Conservation (phyloP, 2,888 invertebrate species). For the Perdita meconis region DNA sequence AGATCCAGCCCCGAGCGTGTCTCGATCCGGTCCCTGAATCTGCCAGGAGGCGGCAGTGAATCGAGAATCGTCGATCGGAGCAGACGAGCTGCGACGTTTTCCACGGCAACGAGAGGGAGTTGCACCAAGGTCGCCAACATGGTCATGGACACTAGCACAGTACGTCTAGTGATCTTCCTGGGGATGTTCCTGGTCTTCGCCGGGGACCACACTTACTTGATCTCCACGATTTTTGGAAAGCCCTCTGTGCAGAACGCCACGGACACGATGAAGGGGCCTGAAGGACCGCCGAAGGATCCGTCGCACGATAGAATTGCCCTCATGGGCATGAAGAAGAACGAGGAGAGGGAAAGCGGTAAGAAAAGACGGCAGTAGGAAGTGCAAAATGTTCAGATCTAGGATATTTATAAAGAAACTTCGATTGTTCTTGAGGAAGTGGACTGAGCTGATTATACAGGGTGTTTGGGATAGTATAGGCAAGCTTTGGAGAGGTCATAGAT, state of each 20-base stretch:
- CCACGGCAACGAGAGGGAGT: constrained; percentile 10
- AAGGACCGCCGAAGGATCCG: constrained; percentile 67
- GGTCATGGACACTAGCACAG: constrained; percentile 82
- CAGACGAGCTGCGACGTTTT: constrained; percentile 28
- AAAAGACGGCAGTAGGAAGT: too few species aligned
- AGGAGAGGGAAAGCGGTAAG: constrained; percentile 67
- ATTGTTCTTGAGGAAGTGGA: neutral
- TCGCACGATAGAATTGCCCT: constrained; percentile 27
- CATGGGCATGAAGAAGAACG: constrained; percentile 43
- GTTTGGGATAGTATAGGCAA: too few species aligned
- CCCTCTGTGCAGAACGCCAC: constrained; percentile 78
- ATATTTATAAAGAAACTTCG: neutral
- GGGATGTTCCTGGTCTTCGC: constrained; percentile 86
- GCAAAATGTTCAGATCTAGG: too few species aligned
- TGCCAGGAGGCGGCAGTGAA: constrained; percentile 40
- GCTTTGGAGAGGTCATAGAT: too few species aligned
- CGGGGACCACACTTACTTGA: constrained; percentile 85
- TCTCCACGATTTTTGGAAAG: constrained; percentile 85
- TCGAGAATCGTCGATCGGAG: constrained; percentile 38
- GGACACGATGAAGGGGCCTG: constrained; percentile 61
- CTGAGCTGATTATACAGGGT: neutral
- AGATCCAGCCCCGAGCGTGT: constrained; percentile 30
- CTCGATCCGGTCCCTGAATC: constrained; percentile 35
- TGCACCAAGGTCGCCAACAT: constrained; percentile 60
- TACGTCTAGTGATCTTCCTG: constrained; percentile 85